A percentile compares a stretch with the other conserved stretches of the same genome.
phyloP scores from a whole-genome alignment of 1,140 invertebrate genomes.

The Zaprionus inermis region DNA sequence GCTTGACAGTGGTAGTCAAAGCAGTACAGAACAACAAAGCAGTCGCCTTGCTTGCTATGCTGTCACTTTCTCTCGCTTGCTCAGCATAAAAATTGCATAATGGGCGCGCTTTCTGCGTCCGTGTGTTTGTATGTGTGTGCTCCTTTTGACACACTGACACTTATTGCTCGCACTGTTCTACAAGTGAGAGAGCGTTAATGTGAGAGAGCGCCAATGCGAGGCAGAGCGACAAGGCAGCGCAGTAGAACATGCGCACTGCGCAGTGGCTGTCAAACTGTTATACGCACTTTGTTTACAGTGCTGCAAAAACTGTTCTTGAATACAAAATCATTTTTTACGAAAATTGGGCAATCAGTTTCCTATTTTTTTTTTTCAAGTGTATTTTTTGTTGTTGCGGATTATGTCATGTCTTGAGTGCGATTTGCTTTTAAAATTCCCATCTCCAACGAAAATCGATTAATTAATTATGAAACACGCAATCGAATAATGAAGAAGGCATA shows the following conservation, averaged over 20 bases:
- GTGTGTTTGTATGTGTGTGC: slow-evolving; percentile 22
- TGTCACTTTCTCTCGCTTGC: slow-evolving; percentile 68
- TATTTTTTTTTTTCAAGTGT: slow-evolving; percentile 9
- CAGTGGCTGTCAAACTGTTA: slow-evolving; percentile 62
- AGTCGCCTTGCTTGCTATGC: slow-evolving; percentile 1
- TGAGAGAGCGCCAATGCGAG: slow-evolving; percentile 1
- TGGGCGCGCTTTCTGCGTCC: slow-evolving; percentile 25
- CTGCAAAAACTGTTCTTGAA: slow-evolving; percentile 42
- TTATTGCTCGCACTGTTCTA: slow-evolving; percentile 53
- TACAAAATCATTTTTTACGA: background rate
- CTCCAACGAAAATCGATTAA: slow-evolving; percentile 35
- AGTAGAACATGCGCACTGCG: slow-evolving; percentile 20
- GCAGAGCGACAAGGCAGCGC: no score
- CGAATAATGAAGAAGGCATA: slow-evolving; percentile 2
- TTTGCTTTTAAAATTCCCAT: slow-evolving; percentile 53
- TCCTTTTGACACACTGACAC: slow-evolving; percentile 76
- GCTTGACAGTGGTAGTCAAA: slow-evolving; percentile 2
- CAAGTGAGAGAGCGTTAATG: slow-evolving; percentile 9
- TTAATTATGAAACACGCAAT: slow-evolving; percentile 43
- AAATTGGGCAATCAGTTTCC: background rate
- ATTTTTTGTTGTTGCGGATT: slow-evolving; percentile 3
- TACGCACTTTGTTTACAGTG: slow-evolving; percentile 72
- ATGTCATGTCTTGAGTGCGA: slow-evolving; percentile 48
- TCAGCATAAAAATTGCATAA: slow-evolving; percentile 81
- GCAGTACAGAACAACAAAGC: slow-evolving; percentile 7